Evolutionary conservation across 2,888 invertebrate species (phyloP).

Genomic region (Apomyelois bistriatella): DNA sequence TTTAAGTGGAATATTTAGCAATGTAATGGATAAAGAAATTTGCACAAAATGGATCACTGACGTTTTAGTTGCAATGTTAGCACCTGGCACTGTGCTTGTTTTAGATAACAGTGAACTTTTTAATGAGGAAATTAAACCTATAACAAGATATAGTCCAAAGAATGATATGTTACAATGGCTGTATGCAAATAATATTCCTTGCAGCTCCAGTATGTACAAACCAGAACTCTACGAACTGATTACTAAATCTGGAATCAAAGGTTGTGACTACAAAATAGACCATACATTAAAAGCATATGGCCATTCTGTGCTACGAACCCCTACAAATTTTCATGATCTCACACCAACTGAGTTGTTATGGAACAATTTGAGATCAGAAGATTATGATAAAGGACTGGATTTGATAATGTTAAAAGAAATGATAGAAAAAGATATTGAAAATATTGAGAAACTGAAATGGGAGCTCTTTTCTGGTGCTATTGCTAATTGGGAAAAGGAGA

Average conservation of each 20-base stretch:
- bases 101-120: conserved; percentile 39
- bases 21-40: conserved; percentile 28
- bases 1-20: conserved; percentile 36
- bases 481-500: conserved; percentile 29
- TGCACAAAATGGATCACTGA: conserved; percentile 50
- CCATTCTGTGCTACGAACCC: conserved; percentile 43
- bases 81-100: conserved; percentile 37
- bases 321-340: conserved; percentile 37
- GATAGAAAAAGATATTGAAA: neutral
- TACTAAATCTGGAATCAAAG: conserved; percentile 26
- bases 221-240: conserved; percentile 46
- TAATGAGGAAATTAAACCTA: conserved; percentile 19
- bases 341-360: conserved; percentile 42
- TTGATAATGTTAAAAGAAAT: neutral
- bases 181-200: conserved; percentile 41
- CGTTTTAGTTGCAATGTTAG: conserved; percentile 33
- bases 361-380: conserved; percentile 25
- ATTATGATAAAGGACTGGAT: neutral
- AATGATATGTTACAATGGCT: conserved; percentile 44
- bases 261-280: conserved; percentile 33
- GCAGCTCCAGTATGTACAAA: conserved; percentile 35
- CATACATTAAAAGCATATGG: conserved; percentile 41
- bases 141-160: conserved; percentile 45
- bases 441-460: conserved; percentile 3
- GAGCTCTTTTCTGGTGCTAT: conserved; percentile 9